Conservation (phyloP, 2,797 vertebrate species). For the Xenops minutus region DNA sequence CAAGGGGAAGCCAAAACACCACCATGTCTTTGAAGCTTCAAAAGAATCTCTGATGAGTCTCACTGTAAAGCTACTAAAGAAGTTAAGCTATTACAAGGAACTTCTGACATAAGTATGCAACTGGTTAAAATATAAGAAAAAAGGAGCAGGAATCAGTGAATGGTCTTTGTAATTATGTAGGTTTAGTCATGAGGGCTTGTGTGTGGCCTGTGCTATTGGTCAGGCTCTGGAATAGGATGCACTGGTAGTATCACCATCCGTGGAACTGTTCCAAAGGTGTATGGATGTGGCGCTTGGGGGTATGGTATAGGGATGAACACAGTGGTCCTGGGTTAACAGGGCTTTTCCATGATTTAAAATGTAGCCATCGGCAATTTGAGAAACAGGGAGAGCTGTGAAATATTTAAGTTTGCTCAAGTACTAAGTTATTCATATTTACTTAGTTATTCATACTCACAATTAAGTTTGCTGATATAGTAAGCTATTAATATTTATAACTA, state of each 20-base stretch:
- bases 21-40: not conserved
- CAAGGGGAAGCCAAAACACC: not conserved
- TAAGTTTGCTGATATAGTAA: not conserved
- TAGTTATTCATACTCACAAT: not conserved
- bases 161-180: not conserved
- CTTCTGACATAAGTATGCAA: not conserved
- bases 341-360: not conserved
- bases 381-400: not conserved
- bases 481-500: not conserved
- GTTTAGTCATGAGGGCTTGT: not conserved
- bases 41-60: not conserved
- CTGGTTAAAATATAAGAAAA: not conserved
- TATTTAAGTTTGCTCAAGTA: not conserved
- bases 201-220: not conserved
- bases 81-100: not conserved
- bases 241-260: not conserved
- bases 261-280: not conserved
- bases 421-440: not conserved
- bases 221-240: not conserved
- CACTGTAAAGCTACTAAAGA: not conserved
- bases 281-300: not conserved
- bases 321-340: not conserved
- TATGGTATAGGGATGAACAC: not conserved
- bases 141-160: not conserved
- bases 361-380: not conserved